Conservation (phyloP, 2,113 vertebrate species). For the Megaptera novaeangliae region DNA sequence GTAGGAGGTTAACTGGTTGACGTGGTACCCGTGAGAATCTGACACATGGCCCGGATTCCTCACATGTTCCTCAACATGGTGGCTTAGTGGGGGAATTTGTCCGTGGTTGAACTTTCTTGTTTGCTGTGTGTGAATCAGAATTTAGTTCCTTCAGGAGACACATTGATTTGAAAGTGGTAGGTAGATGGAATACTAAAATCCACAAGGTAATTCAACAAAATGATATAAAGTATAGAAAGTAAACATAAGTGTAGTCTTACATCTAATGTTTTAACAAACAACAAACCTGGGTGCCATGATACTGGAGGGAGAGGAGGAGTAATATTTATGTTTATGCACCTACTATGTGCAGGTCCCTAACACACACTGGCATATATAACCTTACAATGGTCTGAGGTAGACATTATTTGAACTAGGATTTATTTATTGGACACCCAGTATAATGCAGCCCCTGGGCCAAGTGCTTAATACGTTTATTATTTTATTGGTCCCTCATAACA, state of each 20-base stretch:
- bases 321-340: not conserved
- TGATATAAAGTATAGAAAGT: not conserved
- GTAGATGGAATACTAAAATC: not conserved
- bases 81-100: not conserved
- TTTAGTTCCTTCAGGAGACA: not conserved
- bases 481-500: not conserved
- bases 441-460: not conserved
- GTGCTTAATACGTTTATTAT: not conserved
- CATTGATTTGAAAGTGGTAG: constrained; percentile 6
- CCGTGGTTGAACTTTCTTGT: not conserved
- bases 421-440: not conserved
- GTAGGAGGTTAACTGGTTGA: not conserved
- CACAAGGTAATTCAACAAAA: not conserved
- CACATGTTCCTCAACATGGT: not conserved
- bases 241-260: not conserved
- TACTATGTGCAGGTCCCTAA: not conserved
- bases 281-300: not conserved
- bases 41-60: too few species aligned
- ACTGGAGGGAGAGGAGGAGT: not conserved
- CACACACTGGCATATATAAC: not conserved
- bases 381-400: not conserved
- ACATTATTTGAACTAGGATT: not conserved
- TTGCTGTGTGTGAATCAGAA: not conserved
- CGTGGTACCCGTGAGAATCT: not conserved
- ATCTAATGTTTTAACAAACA: not conserved